Percentiles rank a stretch among this genome's conserved stretches.
Evolutionary conservation across 2,888 invertebrate genomes (phyloP).

Genomic region (Amorpha juglandis): DNA sequence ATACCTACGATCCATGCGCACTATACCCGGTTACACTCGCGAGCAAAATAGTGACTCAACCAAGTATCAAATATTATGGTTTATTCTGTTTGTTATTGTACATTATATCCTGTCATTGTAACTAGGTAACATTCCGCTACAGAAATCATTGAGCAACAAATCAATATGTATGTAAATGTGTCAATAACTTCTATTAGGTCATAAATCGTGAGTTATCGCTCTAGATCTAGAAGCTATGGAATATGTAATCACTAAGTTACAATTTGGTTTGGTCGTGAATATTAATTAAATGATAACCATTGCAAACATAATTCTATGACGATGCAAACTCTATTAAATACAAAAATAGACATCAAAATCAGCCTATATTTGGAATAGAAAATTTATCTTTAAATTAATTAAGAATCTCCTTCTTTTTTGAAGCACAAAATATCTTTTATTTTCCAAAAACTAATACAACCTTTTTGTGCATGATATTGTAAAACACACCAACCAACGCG

Average conservation of each 20-base stretch:
- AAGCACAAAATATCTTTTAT: neutral
- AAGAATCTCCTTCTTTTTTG: too few relatives aligned
- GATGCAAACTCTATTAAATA: too few relatives aligned
- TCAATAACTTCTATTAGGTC: too few relatives aligned
- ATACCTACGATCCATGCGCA: neutral
- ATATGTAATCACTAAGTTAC: too few relatives aligned
- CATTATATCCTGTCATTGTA: neutral
- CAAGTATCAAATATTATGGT: neutral
- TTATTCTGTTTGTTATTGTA: neutral
- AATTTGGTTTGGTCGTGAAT: too few relatives aligned
- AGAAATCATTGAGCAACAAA: conserved; percentile 2
- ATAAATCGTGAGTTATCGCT: neutral
- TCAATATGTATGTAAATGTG: neutral
- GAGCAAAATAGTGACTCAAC: conserved; percentile 5
- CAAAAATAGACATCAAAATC: too few relatives aligned
- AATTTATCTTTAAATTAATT: too few relatives aligned
- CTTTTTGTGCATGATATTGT: neutral
- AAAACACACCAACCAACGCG: neutral
- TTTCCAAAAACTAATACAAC: neutral
- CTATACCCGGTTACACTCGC: neutral
- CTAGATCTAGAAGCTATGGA: neutral
- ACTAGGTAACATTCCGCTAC: neutral
- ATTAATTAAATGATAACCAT: too few relatives aligned
- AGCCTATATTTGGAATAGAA: too few relatives aligned
- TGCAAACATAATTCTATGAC: too few relatives aligned